Evolutionary conservation across 2,797 vertebrate species (phyloP), one percentile per base, ranked within the genome.

Genomic region (Mormyrops attenuatus): DNA sequence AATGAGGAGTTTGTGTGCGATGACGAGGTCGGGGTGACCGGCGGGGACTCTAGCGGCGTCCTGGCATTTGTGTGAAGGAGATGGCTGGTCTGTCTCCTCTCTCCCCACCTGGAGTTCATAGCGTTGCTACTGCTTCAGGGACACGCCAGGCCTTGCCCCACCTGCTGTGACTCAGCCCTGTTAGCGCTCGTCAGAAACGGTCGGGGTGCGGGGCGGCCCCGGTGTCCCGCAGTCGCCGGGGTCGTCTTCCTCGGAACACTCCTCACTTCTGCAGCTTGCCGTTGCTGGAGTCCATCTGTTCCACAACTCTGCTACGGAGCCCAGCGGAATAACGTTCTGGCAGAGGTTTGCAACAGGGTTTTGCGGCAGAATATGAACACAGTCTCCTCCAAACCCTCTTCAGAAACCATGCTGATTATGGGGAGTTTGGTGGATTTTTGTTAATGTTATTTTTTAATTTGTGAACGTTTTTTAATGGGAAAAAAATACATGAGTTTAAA

Each of bases 381-480:
- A 13, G 11, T 34, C 55, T 30, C 30, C 15, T 73, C 63, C 11
- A 22, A 49, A 17, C 60, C 22, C 15, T 30, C 50, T 7, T 53
- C 63, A 73, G n/a, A 69, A 50, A 9, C n/a, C 41, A 77, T 34
- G 3, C 34, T 5, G 22, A 41, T 60, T 57, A n/a, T 1, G 1
- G 52, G 26, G 53, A 17, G 30, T 9, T 38, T 60, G 17, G 15
- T 87, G 15, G 50, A 60, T 57, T 50, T 87, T 52, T 86, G 22
- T 55, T 73, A 73, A 34, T 55, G 85, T 86, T 69, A 60, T 34
- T 86, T 30, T 85, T 41, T 55, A n/a, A 73, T 80, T 30, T 66
- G 87, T 22, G 69, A 55, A 49, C 0, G 52, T 87, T 34, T 90
- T 85, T 90, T 88, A 87, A 84, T 89, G 88, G 91, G 60, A 0